Evolutionary conservation across 2,888 invertebrate species (phyloP).

Genomic region (Achlya flavicornis): DNA sequence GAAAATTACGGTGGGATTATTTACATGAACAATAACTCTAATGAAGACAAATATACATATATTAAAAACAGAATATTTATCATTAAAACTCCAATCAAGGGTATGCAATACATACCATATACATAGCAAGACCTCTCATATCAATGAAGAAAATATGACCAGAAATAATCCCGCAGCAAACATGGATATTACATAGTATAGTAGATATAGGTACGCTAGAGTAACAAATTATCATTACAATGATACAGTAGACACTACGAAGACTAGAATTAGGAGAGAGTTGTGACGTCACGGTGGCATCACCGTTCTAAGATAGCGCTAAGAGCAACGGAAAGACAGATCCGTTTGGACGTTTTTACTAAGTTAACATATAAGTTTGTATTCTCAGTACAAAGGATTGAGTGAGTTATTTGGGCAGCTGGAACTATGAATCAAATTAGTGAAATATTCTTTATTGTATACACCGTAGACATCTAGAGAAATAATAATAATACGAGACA

Average conservation of each 20-base stretch:
- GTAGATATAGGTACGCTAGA: slow-evolving; percentile 47
- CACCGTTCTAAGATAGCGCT: slow-evolving; percentile 20
- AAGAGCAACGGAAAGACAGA: slow-evolving; percentile 30
- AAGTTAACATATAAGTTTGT: slow-evolving; percentile 21
- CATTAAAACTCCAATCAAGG: background rate
- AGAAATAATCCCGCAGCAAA: slow-evolving; percentile 17
- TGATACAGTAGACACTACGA: slow-evolving; percentile 61
- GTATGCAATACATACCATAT: background rate
- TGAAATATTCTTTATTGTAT: no score
- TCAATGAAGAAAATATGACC: background rate
- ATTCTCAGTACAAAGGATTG: background rate
- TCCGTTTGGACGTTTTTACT: slow-evolving; percentile 36
- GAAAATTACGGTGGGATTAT: slow-evolving; percentile 21
- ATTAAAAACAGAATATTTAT: background rate
- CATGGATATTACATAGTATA: slow-evolving; percentile 24
- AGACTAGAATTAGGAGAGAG: slow-evolving; percentile 55
- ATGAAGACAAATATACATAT: background rate
- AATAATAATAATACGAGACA: no score
- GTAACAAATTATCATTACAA: slow-evolving; percentile 52
- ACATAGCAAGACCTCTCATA: background rate
- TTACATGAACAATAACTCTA: slow-evolving; percentile 16
- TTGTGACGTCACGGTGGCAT: slow-evolving; percentile 24
- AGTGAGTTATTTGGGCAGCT: background rate
- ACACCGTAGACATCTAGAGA: no score
- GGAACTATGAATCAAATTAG: no score